Conservation (phyloP, 1,140 invertebrate species). For the Drosophila lacteicornis region DNA sequence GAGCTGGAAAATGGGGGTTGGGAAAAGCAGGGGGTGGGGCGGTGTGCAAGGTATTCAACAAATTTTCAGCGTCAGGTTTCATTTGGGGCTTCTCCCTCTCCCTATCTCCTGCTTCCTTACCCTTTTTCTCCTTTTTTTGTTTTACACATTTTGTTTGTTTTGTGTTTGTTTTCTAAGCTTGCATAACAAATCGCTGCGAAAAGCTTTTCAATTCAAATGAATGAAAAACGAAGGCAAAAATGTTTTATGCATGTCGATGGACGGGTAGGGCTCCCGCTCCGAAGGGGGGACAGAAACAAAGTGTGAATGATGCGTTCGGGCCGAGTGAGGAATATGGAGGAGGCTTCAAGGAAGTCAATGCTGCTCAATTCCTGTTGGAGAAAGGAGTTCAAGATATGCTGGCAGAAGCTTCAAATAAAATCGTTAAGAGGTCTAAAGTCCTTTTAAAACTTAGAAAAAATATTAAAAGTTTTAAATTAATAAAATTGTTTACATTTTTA, state of each 20-base stretch:
- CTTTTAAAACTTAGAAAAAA: not conserved
- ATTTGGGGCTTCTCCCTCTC: constrained; percentile 52
- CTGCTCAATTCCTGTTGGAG: constrained; percentile 41
- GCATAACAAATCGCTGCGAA: constrained; percentile 80
- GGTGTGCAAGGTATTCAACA: constrained; percentile 60
- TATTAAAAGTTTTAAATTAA: no score
- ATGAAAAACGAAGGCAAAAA: constrained; percentile 69
- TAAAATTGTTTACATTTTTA: no score
- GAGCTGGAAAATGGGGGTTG: constrained; percentile 14
- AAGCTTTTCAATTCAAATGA: constrained; percentile 83
- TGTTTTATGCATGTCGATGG: constrained; percentile 74
- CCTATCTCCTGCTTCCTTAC: constrained; percentile 25
- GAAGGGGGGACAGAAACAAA: constrained; percentile 55
- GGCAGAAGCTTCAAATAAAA: not conserved
- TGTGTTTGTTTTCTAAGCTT: constrained; percentile 79
- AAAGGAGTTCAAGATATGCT: constrained; percentile 6
- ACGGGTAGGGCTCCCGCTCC: not conserved
- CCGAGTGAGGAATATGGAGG: constrained; percentile 30
- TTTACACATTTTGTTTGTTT: constrained; percentile 55
- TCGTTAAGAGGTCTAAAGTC: no score
- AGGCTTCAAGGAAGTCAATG: constrained; percentile 26
- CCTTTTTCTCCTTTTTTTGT: constrained; percentile 27
- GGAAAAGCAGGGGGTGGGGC: not conserved
- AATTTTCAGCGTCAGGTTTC: constrained; percentile 77
- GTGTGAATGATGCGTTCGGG: constrained; percentile 72